Evolutionary conservation across 1,140 invertebrate genomes (phyloP), one percentile per base, ranked within the genome.

Genomic region (Xylocopa sonorina): DNA sequence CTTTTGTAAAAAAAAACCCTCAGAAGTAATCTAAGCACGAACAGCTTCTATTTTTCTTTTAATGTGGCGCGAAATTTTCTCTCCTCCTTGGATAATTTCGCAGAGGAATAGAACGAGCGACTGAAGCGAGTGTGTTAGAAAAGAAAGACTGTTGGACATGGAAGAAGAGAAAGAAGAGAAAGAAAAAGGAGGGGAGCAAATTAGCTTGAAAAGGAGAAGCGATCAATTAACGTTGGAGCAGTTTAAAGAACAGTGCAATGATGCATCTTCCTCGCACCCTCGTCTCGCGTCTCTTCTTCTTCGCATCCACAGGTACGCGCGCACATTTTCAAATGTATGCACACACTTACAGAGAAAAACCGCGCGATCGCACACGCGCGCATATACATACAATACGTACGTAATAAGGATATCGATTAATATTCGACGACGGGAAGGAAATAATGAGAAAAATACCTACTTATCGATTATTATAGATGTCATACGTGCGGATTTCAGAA

Each of bases 381-480:
- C 73, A 50, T 63, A 77, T 27, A 60, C 55, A 75, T 69, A 80
- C 43, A 63, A 73, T 72, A 69, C 53, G 66, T 86, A 88, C 81
- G 29, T 87, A 88, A 82, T 86, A 89, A 88, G n/a, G 77, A 68
- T 74, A 86, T 88, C 82, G 77, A 83, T 88, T 87, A 88, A 89
- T 83, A 89, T 87, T 85, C 86, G 78, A 88, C 77, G 82, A 85
- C 81, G 81, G 86, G 80, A 73, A 87, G 85, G 71, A 83, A 82
- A 82, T 73, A 86, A 75, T 63, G 78, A 87, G 76, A n/a, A n/a
- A n/a, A n/a, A 87, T 86, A 88, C 75, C 64, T 86, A 89, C 77
- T 84, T 87, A 89, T 62, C 71, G 82, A 85, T 85, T 84, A 86
- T 72, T 88, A 84, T 86, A 88, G 74, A 63, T 50, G 57, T 84